Base-by-base conservation (phyloP, 2,888 invertebrate genomes). In the Caenorhabditis sulstoni region DNA sequence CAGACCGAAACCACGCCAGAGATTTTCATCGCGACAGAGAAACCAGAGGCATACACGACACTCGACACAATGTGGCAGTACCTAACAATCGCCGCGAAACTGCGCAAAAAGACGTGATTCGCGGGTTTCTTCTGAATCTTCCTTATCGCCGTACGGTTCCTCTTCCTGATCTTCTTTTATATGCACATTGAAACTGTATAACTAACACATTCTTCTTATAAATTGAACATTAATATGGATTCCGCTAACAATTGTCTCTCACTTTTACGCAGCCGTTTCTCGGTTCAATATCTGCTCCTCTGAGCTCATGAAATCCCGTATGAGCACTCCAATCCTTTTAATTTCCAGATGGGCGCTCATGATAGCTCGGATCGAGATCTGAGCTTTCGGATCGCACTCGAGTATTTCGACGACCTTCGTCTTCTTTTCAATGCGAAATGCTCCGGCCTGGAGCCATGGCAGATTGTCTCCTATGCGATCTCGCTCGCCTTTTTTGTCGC, bases 21-120 rank as follows among this genome's bases (percentile, higher is more conserved):
- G 49, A 65, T 86, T 18, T 71, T 87, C 23, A 52, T 41, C 12
- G 75, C 68, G 39, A 78, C 74, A 5, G 62, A 79, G 12, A 74
- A 77, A 22, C 82, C 83, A 12, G 86, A 87, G 39, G 73, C 65
- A n/a, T 88, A 87, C 70, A 64, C 78, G 7, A 74, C 86, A 1
- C 65, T 87, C 22, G 88, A 88, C 67, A 87, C 88, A 0, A 79
- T 88, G 50, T 82, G 81, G 64, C 88, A 88, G 62, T 88, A 88
- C 65, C 66, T 85, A 11, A 29, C 65, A 9, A 64, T 88, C 22
- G 83, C 83, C 47, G 44, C 53, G 7, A 79, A 79, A 29, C 76
- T 87, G 62, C 65, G 85, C 22, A 85, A 80, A 35, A 76, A 80
- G 47, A 75, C 82, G 0, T 83, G 52, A 71, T 45, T 29, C 16